Evolutionary conservation across 2,888 invertebrate genomes (phyloP).

Genomic region (Amiota communis): DNA sequence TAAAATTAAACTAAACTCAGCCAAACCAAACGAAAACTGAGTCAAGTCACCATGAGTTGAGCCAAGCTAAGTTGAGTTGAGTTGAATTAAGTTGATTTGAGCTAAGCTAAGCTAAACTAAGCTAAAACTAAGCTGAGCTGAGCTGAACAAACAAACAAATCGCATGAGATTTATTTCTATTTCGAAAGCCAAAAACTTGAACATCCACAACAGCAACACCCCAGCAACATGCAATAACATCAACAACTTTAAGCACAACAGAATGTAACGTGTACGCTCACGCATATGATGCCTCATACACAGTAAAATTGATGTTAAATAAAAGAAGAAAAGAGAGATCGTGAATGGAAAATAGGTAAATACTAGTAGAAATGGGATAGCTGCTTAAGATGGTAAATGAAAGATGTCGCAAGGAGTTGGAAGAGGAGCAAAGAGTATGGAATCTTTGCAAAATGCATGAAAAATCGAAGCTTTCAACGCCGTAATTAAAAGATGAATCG

Average conservation of each 20-base stretch:
- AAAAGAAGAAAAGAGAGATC: background rate
- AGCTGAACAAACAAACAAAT: slow-evolving; percentile 64
- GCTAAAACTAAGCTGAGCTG: background rate
- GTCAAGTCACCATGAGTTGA: background rate
- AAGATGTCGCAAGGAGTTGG: slow-evolving; percentile 22
- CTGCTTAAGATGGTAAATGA: too few relatives aligned
- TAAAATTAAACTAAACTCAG: background rate
- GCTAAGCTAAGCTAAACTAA: background rate
- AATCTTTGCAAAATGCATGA: slow-evolving; percentile 52
- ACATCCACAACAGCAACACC: slow-evolving; percentile 44
- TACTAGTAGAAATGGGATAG: too few relatives aligned
- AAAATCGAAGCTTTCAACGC: slow-evolving; percentile 70
- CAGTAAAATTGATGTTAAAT: background rate
- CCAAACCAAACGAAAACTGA: background rate
- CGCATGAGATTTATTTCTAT: slow-evolving; percentile 63
- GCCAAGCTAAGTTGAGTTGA: background rate
- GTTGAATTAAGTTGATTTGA: background rate
- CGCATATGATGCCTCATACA: slow-evolving; percentile 40
- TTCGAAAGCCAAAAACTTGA: slow-evolving; percentile 47
- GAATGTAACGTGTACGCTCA: slow-evolving; percentile 48
- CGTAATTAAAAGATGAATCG: slow-evolving; percentile 72
- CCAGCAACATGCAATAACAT: slow-evolving; percentile 39
- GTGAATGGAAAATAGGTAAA: background rate
- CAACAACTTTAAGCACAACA: background rate
- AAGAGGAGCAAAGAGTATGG: too few relatives aligned